These are phyloP conservation scores for Chironomus riparius DNA, from an alignment of 2,888 invertebrate genomes.

Conservation along the genomic window DNA sequence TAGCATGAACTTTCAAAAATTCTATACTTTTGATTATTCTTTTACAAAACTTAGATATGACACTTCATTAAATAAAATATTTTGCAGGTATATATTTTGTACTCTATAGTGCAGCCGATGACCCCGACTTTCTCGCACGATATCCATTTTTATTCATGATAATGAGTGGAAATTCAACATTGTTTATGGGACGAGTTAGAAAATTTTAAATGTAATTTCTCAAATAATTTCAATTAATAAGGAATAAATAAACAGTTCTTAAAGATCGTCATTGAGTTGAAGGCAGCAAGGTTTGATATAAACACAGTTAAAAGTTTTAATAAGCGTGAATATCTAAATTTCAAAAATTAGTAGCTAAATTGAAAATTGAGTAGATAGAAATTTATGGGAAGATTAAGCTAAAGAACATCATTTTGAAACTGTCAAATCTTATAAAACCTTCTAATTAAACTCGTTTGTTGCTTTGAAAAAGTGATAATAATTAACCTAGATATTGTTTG, in stretches of 20 bases:
- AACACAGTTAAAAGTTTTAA: neutral
- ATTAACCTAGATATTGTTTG: neutral
- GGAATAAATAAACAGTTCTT: neutral
- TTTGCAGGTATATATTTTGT: neutral
- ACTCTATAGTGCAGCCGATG: neutral
- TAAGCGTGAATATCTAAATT: neutral
- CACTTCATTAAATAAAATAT: neutral
- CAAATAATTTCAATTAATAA: neutral
- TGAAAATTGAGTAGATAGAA: too few relatives aligned
- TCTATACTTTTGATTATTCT: too few relatives aligned
- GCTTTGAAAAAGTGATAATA: too few relatives aligned
- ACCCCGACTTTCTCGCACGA: neutral
- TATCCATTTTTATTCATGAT: constrained; percentile 5
- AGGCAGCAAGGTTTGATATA: neutral
- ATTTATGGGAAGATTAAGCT: too few relatives aligned
- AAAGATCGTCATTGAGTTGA: neutral
- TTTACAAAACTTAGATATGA: neutral
- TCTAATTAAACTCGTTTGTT: too few relatives aligned
- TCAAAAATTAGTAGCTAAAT: too few relatives aligned
- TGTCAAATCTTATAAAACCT: too few relatives aligned
- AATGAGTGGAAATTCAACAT: neutral
- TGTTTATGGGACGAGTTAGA: neutral
- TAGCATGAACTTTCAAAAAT: too few relatives aligned
- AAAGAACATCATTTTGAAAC: too few relatives aligned
- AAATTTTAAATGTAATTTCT: neutral